Percentiles rank a stretch among this genome's conserved stretches.
Evolutionary conservation across 2,113 vertebrate species (phyloP).

Genomic region (Tragelaphus scriptus): DNA sequence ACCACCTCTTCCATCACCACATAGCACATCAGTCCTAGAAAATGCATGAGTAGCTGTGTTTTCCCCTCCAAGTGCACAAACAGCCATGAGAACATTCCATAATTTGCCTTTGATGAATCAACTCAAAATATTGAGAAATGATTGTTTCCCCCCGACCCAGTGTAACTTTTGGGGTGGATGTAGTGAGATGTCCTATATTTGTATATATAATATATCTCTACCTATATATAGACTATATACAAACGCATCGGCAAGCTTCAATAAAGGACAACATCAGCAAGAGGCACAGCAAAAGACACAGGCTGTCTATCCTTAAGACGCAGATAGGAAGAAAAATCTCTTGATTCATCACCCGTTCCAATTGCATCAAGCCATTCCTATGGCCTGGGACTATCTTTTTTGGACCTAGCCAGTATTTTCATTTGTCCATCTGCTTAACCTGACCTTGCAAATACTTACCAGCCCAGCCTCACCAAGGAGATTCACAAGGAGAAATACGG

Average conservation of each 20-base stretch:
- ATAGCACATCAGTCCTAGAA: slow-evolving; percentile 13
- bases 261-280: slow-evolving; percentile 60
- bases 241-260: slow-evolving; percentile 71
- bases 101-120: slow-evolving; percentile 43
- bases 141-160: not conserved
- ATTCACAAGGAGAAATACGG: not conserved
- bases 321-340: slow-evolving; percentile 23
- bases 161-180: not conserved
- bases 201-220: slow-evolving; percentile 47
- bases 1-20: not conserved
- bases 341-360: not conserved
- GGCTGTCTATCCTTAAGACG: slow-evolving; percentile 51
- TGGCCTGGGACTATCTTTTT: not conserved
- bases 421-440: not conserved
- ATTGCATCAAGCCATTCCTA: not conserved
- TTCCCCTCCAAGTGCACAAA: slow-evolving; percentile 57
- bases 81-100: slow-evolving; percentile 65
- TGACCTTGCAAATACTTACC: slow-evolving; percentile 19
- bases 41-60: slow-evolving; percentile 31
- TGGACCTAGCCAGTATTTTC: slow-evolving; percentile 14
- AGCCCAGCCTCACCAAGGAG: slow-evolving; percentile 8
- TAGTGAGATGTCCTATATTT: slow-evolving; percentile 48
- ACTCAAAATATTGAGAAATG: slow-evolving; percentile 28
- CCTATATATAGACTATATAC: slow-evolving; percentile 64
- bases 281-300: slow-evolving; percentile 64